Evolutionary conservation across 2,797 vertebrate genomes (phyloP).

Genomic region (Chanos chanos): DNA sequence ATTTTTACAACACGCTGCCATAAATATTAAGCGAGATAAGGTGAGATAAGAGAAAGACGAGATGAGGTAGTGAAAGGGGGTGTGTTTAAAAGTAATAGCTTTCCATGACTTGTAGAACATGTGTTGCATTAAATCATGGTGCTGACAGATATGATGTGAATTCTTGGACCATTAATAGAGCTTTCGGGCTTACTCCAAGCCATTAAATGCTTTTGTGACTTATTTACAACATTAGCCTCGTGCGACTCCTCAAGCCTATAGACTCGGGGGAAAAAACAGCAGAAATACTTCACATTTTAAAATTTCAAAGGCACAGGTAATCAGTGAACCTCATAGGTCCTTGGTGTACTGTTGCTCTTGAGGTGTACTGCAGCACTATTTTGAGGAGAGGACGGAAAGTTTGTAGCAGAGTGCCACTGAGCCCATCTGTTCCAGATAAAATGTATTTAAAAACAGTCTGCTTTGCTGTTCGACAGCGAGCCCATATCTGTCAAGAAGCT

Average conservation of each 20-base stretch:
- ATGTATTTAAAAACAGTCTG: slow-evolving; percentile 28
- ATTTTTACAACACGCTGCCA: slow-evolving; percentile 50
- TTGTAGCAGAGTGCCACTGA: too few species aligned
- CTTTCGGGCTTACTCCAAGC: slow-evolving; percentile 28
- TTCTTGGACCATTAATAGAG: slow-evolving; percentile 34
- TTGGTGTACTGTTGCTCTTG: too few species aligned
- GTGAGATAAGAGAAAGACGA: slow-evolving; percentile 51
- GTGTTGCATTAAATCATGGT: slow-evolving; percentile 36
- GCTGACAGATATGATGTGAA: slow-evolving; percentile 42
- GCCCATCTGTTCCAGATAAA: slow-evolving; percentile 53
- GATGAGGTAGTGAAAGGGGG: slow-evolving; percentile 42
- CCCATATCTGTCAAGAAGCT: slow-evolving; percentile 26
- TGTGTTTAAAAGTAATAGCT: slow-evolving; percentile 52
- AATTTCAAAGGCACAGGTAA: background rate
- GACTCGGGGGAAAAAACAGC: background rate
- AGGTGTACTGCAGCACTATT: too few species aligned
- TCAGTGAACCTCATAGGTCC: background rate
- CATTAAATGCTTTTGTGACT: slow-evolving; percentile 26
- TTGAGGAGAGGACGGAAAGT: too few species aligned
- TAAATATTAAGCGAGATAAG: slow-evolving; percentile 68
- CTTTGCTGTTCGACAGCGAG: slow-evolving; percentile 31
- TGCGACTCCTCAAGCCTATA: background rate
- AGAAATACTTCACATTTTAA: background rate
- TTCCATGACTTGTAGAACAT: slow-evolving; percentile 47
- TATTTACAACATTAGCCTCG: slow-evolving; percentile 27